Percentiles rank a stretch among this genome's conserved stretches.
These are phyloP conservation scores for Tetranychus urticae DNA, from an alignment of 1,140 invertebrate species.

Conservation along the genomic window DNA sequence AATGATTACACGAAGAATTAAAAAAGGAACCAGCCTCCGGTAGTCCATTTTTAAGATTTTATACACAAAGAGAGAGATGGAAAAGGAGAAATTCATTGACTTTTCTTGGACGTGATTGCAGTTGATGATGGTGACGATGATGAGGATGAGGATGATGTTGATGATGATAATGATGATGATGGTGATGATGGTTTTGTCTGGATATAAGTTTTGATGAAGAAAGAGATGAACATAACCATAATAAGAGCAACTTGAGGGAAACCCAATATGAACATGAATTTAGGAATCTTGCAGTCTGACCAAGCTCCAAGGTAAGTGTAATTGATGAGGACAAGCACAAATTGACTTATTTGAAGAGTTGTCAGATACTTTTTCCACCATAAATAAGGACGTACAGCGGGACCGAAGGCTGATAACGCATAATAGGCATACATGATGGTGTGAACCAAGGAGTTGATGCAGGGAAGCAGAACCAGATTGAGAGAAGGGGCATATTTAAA, in stretches of 20 bases:
- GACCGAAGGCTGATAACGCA: conserved; percentile 28
- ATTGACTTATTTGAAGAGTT: conserved; percentile 25
- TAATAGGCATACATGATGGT: conserved; percentile 33
- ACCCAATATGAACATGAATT: neutral
- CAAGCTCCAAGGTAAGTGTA: neutral
- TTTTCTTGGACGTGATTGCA: no score
- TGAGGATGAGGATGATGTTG: no score
- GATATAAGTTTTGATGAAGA: neutral
- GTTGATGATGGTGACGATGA: no score
- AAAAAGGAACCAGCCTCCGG: no score
- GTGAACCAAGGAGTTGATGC: conserved; percentile 36
- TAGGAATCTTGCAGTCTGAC: neutral
- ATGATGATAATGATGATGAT: no score
- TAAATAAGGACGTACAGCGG: conserved; percentile 26
- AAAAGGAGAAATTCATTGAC: no score
- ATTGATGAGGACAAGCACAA: neutral
- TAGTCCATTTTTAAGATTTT: no score
- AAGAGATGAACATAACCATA: neutral
- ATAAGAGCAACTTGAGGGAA: neutral
- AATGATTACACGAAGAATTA: no score
- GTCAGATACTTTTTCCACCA: conserved; percentile 36
- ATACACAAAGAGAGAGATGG: no score
- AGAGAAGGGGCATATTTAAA: conserved; percentile 3
- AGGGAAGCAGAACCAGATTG: conserved; percentile 8
- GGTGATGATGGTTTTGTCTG: no score